Evolutionary conservation across 1,140 invertebrate species (phyloP), one percentile per base, ranked within the genome.

Genomic region (Potamilus streckersoni): DNA sequence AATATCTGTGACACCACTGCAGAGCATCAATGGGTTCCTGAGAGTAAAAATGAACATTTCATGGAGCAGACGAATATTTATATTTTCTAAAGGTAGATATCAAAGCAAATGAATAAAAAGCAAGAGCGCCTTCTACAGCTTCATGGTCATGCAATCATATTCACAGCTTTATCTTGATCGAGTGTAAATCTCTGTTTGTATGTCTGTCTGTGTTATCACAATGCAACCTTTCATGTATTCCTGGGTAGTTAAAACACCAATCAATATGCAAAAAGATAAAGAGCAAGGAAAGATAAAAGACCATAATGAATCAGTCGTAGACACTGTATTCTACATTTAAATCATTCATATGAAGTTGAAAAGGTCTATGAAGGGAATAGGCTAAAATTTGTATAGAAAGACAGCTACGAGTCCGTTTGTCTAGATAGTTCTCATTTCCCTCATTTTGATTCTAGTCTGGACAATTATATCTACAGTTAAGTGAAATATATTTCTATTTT

Each of bases 1-100:
- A 23, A 74, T 61, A 58, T 74, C 67, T 27, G 60, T 68, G 3
- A 74, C 23, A 27, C 17, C 16, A n/a, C 67, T 20, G 60, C 73
- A 74, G 59, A 49, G 57, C 16, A 74, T 60, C 17, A 74, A 19
- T 19, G 73, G 73, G 57, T 74, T 74, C 16, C 73, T 74, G 67
- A 13, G 58, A 65, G 65, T 12, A 67, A 4, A 49, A 49, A 49
- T 49, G 6, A 49, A 49, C 38, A 11, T 49, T 49, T 49, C 38
- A 49, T 49, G 38, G 27, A 49, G 11, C 2, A 23, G 60, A 17
- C 2, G 17, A 23, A 19, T 6, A 59, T 2, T 58, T 16, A n/a
- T 70, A 49, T 1, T 15, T 15, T 20, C 6, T 23, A 23, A 23
- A 12, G 2, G 20, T 57, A 20, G 15, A 19, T 70, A n/a, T n/a